Evolutionary conservation across 2,113 vertebrate genomes (phyloP).

Genomic region (Larimichthys crocea): DNA sequence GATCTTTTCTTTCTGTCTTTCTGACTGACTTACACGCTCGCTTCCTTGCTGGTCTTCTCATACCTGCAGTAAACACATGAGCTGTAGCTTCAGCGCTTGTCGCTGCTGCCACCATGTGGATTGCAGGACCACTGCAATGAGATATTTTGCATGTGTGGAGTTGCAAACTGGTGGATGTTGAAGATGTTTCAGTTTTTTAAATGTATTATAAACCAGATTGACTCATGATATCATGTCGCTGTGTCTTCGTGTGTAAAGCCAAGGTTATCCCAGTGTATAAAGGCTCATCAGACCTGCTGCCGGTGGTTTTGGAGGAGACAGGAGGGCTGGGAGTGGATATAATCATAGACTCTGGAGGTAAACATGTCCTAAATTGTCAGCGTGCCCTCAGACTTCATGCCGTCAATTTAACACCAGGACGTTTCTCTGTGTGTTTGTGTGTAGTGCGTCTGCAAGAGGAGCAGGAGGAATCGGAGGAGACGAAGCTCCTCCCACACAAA

Average conservation of each 20-base stretch:
- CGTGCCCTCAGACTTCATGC: neutral
- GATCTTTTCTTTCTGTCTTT: conserved; percentile 41
- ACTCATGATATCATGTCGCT: neutral
- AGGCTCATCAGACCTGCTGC: conserved; percentile 85
- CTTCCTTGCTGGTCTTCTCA: neutral
- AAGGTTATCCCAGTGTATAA: conserved; percentile 89
- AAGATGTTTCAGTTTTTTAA: neutral
- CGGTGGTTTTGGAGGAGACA: conserved; percentile 93
- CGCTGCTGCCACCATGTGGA: conserved; percentile 46
- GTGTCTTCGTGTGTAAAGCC: conserved; percentile 78
- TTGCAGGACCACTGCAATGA: neutral
- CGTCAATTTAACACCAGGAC: neutral
- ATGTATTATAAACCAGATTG: neutral
- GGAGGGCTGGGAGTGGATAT: conserved; percentile 95
- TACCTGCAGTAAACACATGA: neutral
- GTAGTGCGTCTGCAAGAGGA: conserved; percentile 86
- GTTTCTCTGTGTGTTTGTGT: conserved; percentile 4
- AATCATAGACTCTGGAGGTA: conserved; percentile 93
- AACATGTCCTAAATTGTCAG: neutral
- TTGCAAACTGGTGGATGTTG: neutral
- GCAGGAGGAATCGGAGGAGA: conserved; percentile 79
- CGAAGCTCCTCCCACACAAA: conserved; percentile 88
- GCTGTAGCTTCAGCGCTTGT: too few relatives aligned
- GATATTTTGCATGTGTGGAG: neutral
- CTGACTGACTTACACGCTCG: neutral